Base-by-base conservation (phyloP, 2,888 invertebrate genomes). In the Pyrrhia umbra region DNA sequence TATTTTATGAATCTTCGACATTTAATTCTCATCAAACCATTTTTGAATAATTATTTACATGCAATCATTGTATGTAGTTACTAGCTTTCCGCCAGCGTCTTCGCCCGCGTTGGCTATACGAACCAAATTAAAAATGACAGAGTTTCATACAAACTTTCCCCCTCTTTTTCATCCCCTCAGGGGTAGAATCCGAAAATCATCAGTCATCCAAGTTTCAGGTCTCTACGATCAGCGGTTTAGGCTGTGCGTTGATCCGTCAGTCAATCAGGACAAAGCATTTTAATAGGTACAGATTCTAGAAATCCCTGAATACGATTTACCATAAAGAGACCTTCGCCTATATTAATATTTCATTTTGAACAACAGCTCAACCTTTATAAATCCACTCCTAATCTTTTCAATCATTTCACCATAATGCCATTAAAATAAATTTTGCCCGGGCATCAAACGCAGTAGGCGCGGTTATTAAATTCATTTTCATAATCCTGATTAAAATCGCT, bases 401-500 rank as follows among this genome's bases (percentile, higher is more conserved):
- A 65, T 68, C 1, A 40, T 68, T 58, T 47, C 6, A 47, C 55
- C 52, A 50, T 25, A 16, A 59, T 55, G 18, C 50, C 16, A 59
- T 27, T 34, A 64, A 50, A 57, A 75, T 59, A 52, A 42, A 60
- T 70, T 75, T 50, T 21, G 42, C 65, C n/a, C 20, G 42, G 13
- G 20, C 58, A 46, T 64, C 37, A 58, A 69, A 45, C 27, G 10
- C 30, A 23, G 39, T 58, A 40, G 39, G 50, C 46, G 16, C 40
- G 46, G 37, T 56, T 68, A 73, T 68, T 65, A 68, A 59, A 73
- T 66, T 68, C 45, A 60, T 76, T 76, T 63, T 66, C 68, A 79
- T 79, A 77, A 79, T 76, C 77, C 77, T 55, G 56, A 66, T 70
- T 61, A 65, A 67, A 65, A 70, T 61, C 59, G 30, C 50, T 65